Conservation (phyloP, 2,888 invertebrate genomes). For the Malthinus seriepunctatus region DNA sequence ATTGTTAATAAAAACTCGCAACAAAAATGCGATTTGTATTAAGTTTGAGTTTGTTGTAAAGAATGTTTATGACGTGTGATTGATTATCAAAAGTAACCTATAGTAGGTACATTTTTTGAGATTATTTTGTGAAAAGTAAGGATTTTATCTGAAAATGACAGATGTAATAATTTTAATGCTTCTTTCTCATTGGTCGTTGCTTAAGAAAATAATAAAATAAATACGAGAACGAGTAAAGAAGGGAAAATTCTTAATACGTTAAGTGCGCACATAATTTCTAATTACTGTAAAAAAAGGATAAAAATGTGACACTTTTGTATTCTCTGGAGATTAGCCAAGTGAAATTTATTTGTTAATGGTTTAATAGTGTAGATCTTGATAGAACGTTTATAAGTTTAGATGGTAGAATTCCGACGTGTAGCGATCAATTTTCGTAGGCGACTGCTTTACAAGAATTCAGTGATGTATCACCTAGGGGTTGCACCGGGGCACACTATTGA, state of each 20-base stretch:
- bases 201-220: no score
- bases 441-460: constrained; percentile 46
- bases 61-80: neutral
- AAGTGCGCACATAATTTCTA: no score
- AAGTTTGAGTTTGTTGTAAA: no score
- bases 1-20: no score
- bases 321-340: constrained; percentile 1
- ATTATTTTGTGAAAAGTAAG: no score
- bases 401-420: constrained; percentile 46
- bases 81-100: constrained; percentile 2
- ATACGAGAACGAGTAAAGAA: no score
- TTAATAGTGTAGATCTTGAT: constrained; percentile 24
- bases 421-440: constrained; percentile 49
- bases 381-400: constrained; percentile 41
- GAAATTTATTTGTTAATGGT: constrained; percentile 6
- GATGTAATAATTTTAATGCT: no score
- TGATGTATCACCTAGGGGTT: constrained; percentile 51
- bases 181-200: no score
- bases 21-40: no score
- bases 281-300: no score
- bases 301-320: neutral
- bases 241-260: no score
- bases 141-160: no score
- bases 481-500: constrained; percentile 46
- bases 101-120: neutral